Conservation (phyloP, 1,140 invertebrate species). For the Bombus sibiricus region DNA sequence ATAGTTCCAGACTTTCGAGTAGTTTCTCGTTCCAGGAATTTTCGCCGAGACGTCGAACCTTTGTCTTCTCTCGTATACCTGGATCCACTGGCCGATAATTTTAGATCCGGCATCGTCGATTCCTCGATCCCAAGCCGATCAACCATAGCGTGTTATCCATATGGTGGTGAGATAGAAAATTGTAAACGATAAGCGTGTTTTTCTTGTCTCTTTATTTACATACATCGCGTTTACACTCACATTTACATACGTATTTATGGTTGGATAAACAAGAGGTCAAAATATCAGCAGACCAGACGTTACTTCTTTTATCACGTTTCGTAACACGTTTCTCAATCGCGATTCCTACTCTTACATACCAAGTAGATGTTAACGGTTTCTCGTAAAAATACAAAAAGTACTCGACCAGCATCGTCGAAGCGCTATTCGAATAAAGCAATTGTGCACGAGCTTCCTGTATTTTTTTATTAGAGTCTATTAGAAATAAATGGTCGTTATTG, state of each 20-base stretch:
- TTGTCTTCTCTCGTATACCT: conserved; percentile 26
- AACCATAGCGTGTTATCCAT: background rate
- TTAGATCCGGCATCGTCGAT: background rate
- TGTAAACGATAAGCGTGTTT: background rate
- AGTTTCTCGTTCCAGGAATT: conserved; percentile 30
- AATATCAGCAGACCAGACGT: background rate
- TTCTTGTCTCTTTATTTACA: no score
- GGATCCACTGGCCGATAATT: background rate
- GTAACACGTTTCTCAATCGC: background rate
- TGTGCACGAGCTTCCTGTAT: conserved; percentile 5
- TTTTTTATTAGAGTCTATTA: conserved; percentile 6
- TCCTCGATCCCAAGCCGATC: background rate
- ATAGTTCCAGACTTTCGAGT: background rate
- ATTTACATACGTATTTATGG: background rate
- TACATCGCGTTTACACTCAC: background rate
- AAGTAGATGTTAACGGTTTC: background rate
- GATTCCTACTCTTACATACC: background rate
- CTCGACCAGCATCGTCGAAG: no score
- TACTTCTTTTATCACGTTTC: background rate
- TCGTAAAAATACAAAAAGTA: background rate
- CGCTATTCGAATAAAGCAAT: background rate
- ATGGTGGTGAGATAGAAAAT: background rate
- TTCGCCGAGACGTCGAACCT: background rate
- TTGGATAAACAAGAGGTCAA: background rate
- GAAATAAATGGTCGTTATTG: conserved; percentile 3